phyloP scores from a whole-genome alignment of 2,888 invertebrate genomes.

The Amiota communis region DNA sequence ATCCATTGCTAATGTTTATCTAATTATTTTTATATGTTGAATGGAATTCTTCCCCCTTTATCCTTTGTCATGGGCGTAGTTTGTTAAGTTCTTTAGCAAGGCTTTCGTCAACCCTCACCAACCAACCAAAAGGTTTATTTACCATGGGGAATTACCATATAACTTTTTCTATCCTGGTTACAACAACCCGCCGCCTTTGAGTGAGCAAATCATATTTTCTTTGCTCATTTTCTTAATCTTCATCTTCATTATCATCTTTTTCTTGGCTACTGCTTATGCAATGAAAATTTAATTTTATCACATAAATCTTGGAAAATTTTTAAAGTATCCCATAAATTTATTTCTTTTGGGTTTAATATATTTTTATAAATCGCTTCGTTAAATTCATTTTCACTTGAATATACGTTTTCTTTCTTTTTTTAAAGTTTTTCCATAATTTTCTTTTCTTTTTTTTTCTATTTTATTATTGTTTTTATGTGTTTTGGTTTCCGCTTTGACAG shows the following conservation, averaged over 20 bases:
- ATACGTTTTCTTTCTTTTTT: neutral
- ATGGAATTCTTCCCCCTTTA: conserved; percentile 34
- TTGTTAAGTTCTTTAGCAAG: conserved; percentile 31
- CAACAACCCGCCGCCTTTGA: no score
- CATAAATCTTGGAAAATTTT: conserved; percentile 44
- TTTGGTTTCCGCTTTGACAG: conserved; percentile 24
- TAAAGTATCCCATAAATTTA: conserved; percentile 32
- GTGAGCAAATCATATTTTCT: conserved; percentile 23
- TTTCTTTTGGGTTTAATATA: conserved; percentile 21
- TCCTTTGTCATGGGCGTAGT: conserved; percentile 18
- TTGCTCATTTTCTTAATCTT: conserved; percentile 35
- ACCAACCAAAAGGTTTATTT: no score
- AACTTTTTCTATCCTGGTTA: no score
- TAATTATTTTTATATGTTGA: conserved; percentile 60
- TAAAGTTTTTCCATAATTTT: neutral
- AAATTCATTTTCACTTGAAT: neutral
- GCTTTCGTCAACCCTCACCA: no score
- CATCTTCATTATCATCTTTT: neutral
- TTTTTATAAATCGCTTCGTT: conserved; percentile 17
- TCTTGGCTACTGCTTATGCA: conserved; percentile 38
- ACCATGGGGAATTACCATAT: no score
- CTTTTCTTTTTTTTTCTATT: neutral
- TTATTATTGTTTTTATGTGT: conserved; percentile 18
- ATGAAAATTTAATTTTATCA: conserved; percentile 47
- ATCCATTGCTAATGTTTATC: conserved; percentile 60